These are phyloP conservation scores for Metellina segmentata DNA, from an alignment of 2,888 invertebrate genomes.

Conservation along the genomic window DNA sequence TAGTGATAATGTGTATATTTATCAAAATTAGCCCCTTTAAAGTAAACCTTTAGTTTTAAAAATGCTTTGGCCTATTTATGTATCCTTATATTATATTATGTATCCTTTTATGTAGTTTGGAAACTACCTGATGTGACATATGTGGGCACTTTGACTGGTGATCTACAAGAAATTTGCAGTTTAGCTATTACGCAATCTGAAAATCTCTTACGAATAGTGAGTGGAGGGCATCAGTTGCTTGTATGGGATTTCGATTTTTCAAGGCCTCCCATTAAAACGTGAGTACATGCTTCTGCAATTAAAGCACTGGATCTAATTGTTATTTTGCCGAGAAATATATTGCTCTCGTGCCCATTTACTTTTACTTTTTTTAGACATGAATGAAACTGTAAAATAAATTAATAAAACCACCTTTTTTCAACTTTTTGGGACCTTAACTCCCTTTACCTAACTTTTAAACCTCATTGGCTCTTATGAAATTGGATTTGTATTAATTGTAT, in stretches of 20 bases:
- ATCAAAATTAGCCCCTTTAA: not conserved
- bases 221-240: constrained; percentile 63
- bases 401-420: too few relatives aligned
- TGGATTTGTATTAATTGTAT: too few relatives aligned
- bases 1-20: not conserved
- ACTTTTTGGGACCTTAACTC: too few relatives aligned
- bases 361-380: too few relatives aligned
- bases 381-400: too few relatives aligned
- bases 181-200: constrained; percentile 37
- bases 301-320: too few relatives aligned
- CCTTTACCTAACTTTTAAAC: too few relatives aligned
- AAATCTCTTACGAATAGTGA: constrained; percentile 44
- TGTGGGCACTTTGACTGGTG: constrained; percentile 65
- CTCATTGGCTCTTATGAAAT: too few relatives aligned
- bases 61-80: not conserved
- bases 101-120: constrained; percentile 63
- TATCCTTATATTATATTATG: not conserved
- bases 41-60: not conserved
- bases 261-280: constrained; percentile 53
- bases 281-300: not conserved
- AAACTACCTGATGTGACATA: constrained; percentile 62
- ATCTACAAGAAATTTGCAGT: constrained; percentile 52
- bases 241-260: constrained; percentile 69
- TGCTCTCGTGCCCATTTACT: too few relatives aligned
- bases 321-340: too few relatives aligned